Base-by-base conservation (phyloP, 2,113 vertebrate genomes). In the Nyctibius bracteatus region DNA sequence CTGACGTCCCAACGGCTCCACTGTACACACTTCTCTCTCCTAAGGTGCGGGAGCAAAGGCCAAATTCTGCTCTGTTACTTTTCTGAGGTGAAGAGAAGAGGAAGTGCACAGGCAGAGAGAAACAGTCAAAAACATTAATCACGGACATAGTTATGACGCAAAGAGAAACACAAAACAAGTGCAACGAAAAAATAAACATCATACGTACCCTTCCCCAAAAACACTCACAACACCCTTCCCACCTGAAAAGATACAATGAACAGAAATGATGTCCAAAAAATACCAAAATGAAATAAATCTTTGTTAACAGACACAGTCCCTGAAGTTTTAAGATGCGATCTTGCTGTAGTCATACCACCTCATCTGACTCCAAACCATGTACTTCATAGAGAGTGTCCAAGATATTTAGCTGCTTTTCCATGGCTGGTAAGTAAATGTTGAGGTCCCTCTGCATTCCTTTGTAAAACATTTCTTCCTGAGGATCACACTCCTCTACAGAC, bases 321-420 rank as follows among this genome's bases (percentile, higher is more conserved):
- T 98, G 97, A 97, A 97, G 96, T 94, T 92, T 89, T 62, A 90
- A 96, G 86, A 90, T 3, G 43, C 9, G 12, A 81, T 78, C 82
- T 93, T 59, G 77, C 68, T 73, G 94, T 49, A 28, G 52, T 99
- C 98, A 99, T 96, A 99, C 99, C 81, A 99, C 98, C 97, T 99
- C 99, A 14, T 99, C 99, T 5, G 99, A 99, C 90, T 99, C 99
- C 96, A 99, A 98, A 95, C 98, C 99, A 80, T 99, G 98, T 81
- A 99, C 98, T 88, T 99, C 99, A 22, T 99, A 99, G 55, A 99
- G 97, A 89, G 97, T 96, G 86, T 99, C 99, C 93, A 99, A 98
- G 92, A 99, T 98, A 74, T 95, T 97, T 94, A 99, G 98, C 97
- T 99, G 99, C 81, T 98, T 98, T 97, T 99, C 98, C 99, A 99